Conservation (phyloP, 2,888 invertebrate genomes). For the Bedellia somnulentella region DNA sequence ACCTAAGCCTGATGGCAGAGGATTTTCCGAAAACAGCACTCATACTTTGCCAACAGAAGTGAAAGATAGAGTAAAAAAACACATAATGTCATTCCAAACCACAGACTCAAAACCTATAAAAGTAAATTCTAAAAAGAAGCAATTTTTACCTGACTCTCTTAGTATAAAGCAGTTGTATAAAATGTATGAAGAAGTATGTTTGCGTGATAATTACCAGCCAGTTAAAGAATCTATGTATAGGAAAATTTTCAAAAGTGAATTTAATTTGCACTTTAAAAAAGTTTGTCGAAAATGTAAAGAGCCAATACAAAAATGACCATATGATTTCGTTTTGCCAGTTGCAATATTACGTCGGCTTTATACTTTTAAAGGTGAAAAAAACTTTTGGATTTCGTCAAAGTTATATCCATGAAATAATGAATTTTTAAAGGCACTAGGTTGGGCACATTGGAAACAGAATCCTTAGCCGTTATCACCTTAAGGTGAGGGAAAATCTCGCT, state of each 20-base stretch:
- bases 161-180: slow-evolving; percentile 41
- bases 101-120: slow-evolving; percentile 31
- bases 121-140: slow-evolving; percentile 36
- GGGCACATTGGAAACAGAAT: too few relatives aligned
- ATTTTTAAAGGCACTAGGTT: too few relatives aligned
- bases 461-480: too few relatives aligned
- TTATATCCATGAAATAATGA: too few relatives aligned
- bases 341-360: too few relatives aligned
- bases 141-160: slow-evolving; percentile 28
- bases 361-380: too few relatives aligned
- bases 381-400: too few relatives aligned
- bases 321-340: too few relatives aligned
- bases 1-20: slow-evolving; percentile 45
- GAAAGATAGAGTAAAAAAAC: slow-evolving; percentile 37
- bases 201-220: slow-evolving; percentile 20
- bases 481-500: too few relatives aligned
- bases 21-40: slow-evolving; percentile 30
- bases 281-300: slow-evolving; percentile 38
- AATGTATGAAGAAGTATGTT: slow-evolving; percentile 32
- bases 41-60: slow-evolving; percentile 31
- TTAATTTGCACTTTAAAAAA: slow-evolving; percentile 39
- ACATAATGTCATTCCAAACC: slow-evolving; percentile 33
- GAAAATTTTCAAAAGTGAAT: slow-evolving; percentile 43
- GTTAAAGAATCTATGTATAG: slow-evolving; percentile 52
- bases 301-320: slow-evolving; percentile 27